A percentile compares a stretch with the other conserved stretches of the same genome.
Conservation (phyloP, 2,113 vertebrate species). For the Anser brachyrhynchus region DNA sequence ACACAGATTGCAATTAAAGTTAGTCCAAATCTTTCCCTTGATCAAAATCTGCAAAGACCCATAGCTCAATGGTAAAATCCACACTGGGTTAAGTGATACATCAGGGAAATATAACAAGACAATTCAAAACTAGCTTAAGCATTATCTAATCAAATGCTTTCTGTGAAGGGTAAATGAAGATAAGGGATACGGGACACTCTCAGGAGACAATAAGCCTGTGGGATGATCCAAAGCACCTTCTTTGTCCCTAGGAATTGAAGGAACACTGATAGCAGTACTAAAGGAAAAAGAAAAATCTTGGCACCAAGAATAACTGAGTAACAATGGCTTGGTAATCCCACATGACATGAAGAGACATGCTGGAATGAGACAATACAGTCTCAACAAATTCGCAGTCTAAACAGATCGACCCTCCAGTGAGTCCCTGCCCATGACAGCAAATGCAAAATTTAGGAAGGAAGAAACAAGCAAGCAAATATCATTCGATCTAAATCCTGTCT, state of each 20-base stretch:
- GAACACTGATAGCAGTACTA: neutral
- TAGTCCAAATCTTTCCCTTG: neutral
- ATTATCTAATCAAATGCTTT: neutral
- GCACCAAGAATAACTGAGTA: neutral
- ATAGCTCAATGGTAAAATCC: neutral
- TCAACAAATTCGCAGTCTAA: neutral
- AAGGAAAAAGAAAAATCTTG: neutral
- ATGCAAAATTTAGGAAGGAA: neutral
- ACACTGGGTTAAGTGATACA: neutral
- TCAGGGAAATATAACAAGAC: neutral
- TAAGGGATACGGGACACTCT: neutral
- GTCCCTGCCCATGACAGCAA: neutral
- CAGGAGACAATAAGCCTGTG: neutral
- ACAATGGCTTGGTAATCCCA: neutral
- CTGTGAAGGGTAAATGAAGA: neutral
- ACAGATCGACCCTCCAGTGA: neutral
- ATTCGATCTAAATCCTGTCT: neutral
- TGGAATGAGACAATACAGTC: neutral
- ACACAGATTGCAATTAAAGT: neutral
- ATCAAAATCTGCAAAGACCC: neutral
- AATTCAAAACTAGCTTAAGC: neutral
- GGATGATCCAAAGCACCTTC: neutral
- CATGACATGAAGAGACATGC: neutral
- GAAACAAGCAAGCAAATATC: neutral
- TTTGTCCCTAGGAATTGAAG: neutral